Evolutionary conservation across 2,113 vertebrate species (phyloP), one percentile per base, ranked within the genome.

Genomic region (Columbina picui): DNA sequence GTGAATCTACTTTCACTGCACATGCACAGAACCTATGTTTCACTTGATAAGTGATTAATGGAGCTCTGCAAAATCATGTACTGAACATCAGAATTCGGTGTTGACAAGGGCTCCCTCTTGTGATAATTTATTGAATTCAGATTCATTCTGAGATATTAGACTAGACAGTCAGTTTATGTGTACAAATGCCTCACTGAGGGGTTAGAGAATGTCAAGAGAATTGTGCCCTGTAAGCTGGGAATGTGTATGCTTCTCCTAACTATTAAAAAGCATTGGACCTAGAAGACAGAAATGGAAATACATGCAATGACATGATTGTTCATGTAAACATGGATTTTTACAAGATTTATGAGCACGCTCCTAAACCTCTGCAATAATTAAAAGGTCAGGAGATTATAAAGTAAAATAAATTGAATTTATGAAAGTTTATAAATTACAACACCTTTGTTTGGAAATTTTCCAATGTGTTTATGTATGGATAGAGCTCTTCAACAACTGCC

Each of bases 51-150:
- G 15, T 25, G 10, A 47, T 23, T 60, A 6, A 63, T 2, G 7
- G 10, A 73, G 50, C 41, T 81, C 45, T 56, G 47, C 27, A 89
- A 88, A 87, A 50, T 11, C 29, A 4, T 3, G 7, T 9, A 11
- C 34, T 4, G 26, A 75, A 16, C 57, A 68, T 59, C 19, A 39
- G 64, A 20, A 29, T n/a, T 92, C 84, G 45, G 13, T 36, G 67
- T 57, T 97, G 81, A 55, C 85, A 92, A 94, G 75, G 74, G 94
- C 95, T 94, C 95, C 93, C 94, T 82, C 96, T 96, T 83, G 85
- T 94, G 95, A 71, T 49, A 41, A 12, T 10, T 38, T 20, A 20
- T 18, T 32, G 77, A 89, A 77, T 39, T 70, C n/a, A 17, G 47
- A 63, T 30, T 41, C 7, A 23, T 21, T 88, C 76, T 22, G 49